Evolutionary conservation across 2,888 invertebrate genomes (phyloP), one percentile per base, ranked within the genome.

Genomic region (Diplolepis rosae): DNA sequence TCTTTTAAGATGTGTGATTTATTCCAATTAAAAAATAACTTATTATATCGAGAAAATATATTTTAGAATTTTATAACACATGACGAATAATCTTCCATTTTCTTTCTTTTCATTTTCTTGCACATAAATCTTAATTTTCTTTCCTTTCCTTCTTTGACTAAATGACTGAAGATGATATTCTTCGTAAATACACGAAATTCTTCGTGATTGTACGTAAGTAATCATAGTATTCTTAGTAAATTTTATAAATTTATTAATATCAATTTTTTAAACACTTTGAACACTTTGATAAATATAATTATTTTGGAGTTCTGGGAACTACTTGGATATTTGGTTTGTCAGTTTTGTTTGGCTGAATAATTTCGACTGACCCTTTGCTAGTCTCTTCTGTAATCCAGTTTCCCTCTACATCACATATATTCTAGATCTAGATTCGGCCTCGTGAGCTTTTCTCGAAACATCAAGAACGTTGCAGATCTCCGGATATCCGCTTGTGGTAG

Each of bases 401-500:
- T 24, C 35, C 56, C 35, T 54, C 35, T 39, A 56, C 56, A 56
- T 56, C 56, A 35, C 24, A 35, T 61, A 22, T 18, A n/a, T 18
- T 9, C 7, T 45, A 61, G 56, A 61, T 61, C 56, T 61, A 61
- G 56, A 61, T 61, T 61, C 54, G 65, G 67, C 66, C 65, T 67
- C 67, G 32, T 48, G 48, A 78, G 80, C 80, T 80, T 81, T 79
- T 75, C 70, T 54, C 74, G 77, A 78, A 81, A 82, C 80, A 80
- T 78, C 79, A 77, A 77, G 73, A 77, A 71, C 75, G 75, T 70
- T 75, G 61, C 73, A 76, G 76, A 77, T 80, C 76, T 79, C 77
- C 79, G 80, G 79, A 82, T 83, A 85, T 80, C 83, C 81, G 82
- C 71, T 74, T 74, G 75, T 70, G 69, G 69, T 71, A 66, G 71